phyloP scores from a whole-genome alignment of 2,113 vertebrate genomes.

The Sinocyclocheilus anshuiensis region DNA sequence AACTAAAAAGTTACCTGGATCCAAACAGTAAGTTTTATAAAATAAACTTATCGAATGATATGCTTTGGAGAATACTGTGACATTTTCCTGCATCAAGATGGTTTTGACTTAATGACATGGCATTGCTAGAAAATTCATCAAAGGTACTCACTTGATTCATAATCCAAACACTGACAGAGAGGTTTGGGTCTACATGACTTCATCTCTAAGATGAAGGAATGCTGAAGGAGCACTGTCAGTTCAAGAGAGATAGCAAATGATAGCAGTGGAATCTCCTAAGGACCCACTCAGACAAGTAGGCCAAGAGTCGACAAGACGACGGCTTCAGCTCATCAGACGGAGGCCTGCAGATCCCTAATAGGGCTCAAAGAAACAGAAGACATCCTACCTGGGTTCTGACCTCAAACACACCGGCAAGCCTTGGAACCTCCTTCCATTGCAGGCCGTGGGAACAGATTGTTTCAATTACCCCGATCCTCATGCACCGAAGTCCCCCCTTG shows the following conservation, averaged over 20 bases:
- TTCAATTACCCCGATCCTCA: slow-evolving; percentile 75
- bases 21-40: background rate
- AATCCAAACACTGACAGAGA: background rate
- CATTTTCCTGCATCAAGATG: background rate
- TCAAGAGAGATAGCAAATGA: slow-evolving; percentile 23
- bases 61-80: background rate
- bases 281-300: slow-evolving; percentile 40
- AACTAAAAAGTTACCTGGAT: background rate
- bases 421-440: slow-evolving; percentile 57
- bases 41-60: too few relatives aligned
- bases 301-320: slow-evolving; percentile 39
- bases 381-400: slow-evolving; percentile 70
- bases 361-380: slow-evolving; percentile 65
- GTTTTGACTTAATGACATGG: background rate
- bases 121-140: background rate
- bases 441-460: slow-evolving; percentile 72
- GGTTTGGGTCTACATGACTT: background rate
- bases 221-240: slow-evolving; percentile 10
- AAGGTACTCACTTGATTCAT: background rate
- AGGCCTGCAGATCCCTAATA: slow-evolving; percentile 54
- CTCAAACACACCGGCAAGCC: slow-evolving; percentile 68
- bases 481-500: slow-evolving; percentile 66
- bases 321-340: slow-evolving; percentile 55
- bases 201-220: slow-evolving; percentile 12
- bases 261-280: slow-evolving; percentile 35